Percentiles rank a stretch among this genome's conserved stretches.
These are phyloP conservation scores for Oncorhynchus tshawytscha DNA, from an alignment of 2,113 vertebrate species.

Conservation along the genomic window DNA sequence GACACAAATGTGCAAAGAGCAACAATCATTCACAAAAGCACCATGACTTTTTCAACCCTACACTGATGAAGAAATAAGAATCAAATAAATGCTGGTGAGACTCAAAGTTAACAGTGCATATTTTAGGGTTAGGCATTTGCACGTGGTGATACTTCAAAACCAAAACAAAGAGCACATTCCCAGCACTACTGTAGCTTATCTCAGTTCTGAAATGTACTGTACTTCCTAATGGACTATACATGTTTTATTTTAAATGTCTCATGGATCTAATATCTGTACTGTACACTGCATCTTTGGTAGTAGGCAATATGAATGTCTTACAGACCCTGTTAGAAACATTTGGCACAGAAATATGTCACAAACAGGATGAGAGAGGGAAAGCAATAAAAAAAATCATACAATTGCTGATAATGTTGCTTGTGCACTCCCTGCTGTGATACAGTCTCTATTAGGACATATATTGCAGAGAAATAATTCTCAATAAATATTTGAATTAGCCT, in stretches of 20 bases:
- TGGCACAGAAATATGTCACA: background rate
- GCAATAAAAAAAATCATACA: background rate
- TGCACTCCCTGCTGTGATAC: background rate
- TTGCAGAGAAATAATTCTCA: background rate
- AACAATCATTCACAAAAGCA: background rate
- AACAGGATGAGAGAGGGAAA: background rate
- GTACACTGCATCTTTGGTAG: background rate
- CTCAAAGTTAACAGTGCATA: background rate
- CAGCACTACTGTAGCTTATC: conserved; percentile 2
- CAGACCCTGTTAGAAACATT: background rate
- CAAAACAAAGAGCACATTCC: background rate
- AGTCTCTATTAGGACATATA: background rate
- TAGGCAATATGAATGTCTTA: background rate
- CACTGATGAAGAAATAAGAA: background rate
- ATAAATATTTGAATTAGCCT: background rate
- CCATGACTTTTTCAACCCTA: background rate
- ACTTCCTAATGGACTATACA: too few species aligned
- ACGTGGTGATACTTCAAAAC: background rate
- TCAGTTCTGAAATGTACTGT: background rate
- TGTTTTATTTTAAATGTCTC: background rate
- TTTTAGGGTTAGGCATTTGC: background rate
- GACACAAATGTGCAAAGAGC: background rate
- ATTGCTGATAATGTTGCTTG: background rate
- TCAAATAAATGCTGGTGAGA: background rate
- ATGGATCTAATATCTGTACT: background rate